Percentiles rank a stretch among this genome's conserved stretches.
Evolutionary conservation across 2,113 vertebrate species (phyloP).

Genomic region (Hippocampus barbouri): DNA sequence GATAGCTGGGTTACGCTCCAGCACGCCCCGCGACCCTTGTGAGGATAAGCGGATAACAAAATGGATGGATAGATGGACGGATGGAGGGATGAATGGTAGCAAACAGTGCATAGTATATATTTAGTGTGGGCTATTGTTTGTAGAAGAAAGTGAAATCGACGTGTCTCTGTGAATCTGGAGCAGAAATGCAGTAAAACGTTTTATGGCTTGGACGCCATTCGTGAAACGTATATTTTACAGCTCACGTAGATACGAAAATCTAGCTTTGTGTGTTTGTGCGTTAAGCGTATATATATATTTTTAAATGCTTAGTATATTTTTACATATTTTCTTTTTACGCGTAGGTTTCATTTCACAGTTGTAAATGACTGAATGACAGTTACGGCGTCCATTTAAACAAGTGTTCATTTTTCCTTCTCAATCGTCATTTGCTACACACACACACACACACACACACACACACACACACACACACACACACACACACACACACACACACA

Average conservation of each 20-base stretch:
- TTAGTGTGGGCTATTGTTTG: not conserved
- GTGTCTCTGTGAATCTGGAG: not conserved
- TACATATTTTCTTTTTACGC: not conserved
- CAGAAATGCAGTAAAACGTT: not conserved
- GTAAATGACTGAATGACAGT: not conserved
- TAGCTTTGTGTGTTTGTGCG: not conserved
- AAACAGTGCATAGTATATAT: not conserved
- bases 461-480: too few species aligned
- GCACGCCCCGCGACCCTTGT: too few species aligned
- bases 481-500: too few species aligned
- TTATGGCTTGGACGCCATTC: too few species aligned
- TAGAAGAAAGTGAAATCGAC: not conserved
- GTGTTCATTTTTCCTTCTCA: not conserved
- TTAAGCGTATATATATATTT: too few species aligned
- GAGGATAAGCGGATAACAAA: too few species aligned
- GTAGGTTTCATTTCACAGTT: not conserved
- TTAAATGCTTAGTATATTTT: not conserved
- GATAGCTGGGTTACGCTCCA: too few species aligned
- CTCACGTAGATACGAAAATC: not conserved
- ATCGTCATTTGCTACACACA: too few species aligned
- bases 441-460: too few species aligned
- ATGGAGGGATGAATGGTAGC: too few species aligned
- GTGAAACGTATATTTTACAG: not conserved
- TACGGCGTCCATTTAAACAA: not conserved
- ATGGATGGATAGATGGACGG: too few species aligned